phyloP scores from a whole-genome alignment of 1,140 invertebrate species.

The Drosophila nannoptera region DNA sequence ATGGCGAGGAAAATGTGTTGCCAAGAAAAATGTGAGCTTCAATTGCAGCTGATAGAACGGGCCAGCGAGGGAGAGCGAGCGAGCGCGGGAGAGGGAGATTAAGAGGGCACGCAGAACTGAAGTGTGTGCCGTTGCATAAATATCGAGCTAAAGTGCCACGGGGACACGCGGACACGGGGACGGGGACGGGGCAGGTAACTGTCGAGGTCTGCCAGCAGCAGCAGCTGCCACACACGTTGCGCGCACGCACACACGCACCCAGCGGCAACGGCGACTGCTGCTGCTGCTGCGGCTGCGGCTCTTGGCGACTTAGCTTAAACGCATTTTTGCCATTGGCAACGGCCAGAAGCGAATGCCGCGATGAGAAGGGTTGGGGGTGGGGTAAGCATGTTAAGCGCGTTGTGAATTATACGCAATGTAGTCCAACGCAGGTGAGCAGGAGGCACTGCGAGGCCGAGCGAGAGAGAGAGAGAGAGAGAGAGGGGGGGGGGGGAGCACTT shows the following conservation, averaged over 20 bases:
- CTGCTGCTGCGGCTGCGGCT: conserved; percentile 4
- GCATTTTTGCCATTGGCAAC: conserved; percentile 60
- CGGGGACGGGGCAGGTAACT: conserved; percentile 19
- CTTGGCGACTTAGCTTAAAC: conserved; percentile 70
- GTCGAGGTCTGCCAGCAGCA: conserved; percentile 48
- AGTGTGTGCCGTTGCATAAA: conserved; percentile 76
- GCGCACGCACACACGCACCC: conserved; percentile 45
- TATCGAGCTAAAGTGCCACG: conserved; percentile 73
- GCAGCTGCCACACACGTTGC: conserved; percentile 71
- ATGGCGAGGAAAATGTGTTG: conserved; percentile 66
- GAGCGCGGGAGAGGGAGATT: conserved; percentile 9
- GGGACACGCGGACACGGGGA: no score
- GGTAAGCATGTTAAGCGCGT: conserved; percentile 46
- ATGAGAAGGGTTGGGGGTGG: conserved; percentile 9
- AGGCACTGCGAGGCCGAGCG: not conserved
- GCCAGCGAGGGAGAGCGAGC: not conserved
- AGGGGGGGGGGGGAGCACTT: conserved; percentile 9
- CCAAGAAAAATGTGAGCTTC: conserved; percentile 76
- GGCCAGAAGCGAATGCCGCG: not conserved
- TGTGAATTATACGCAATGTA: conserved; percentile 65
- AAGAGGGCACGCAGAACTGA: conserved; percentile 35
- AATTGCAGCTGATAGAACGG: conserved; percentile 55
- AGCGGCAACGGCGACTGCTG: conserved; percentile 19
- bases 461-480: conserved; percentile 1
- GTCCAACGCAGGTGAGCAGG: conserved; percentile 17